Base-by-base conservation (phyloP, 2,888 invertebrate genomes). In the Latrodectus elegans region DNA sequence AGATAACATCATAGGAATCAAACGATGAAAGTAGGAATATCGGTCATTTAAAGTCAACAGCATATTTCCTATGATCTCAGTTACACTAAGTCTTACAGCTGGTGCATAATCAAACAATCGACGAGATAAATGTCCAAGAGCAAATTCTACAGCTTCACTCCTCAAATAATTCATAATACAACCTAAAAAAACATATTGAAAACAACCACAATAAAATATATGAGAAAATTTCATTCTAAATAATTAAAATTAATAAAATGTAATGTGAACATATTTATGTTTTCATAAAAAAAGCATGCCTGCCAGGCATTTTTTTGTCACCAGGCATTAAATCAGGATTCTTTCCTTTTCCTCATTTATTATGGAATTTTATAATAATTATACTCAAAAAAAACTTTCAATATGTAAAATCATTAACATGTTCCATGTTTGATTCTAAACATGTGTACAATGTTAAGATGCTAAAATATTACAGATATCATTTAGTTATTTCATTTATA, bases 11-110 rank as follows among this genome's bases (percentile, higher is more conserved):
- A 98, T 92, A 0, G 98, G 98, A 90, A 98, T 93, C 91, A 98
- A 94, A 90, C 95, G 95, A 91, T 95, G 95, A 93, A 96, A 97
- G 92, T 95, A 97, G 0, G 97, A 97, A 92, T 98, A 98, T 90
- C 98, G 93, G 92, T 98, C 97, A 78, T 94, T 94, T 84, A 97
- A 94, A 81, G 94, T 94, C 51, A 96, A 91, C 92, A 97, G 93
- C 96, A 97, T 96, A 71, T 94, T 93, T 4, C 96, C 96, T 0
- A 96, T 95, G 90, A 96, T 95, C 90, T 94, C 92, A 0, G 95
- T 95, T 6, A 97, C 95, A 90, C 96, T 95, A 89, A 92, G 92
- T 72, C 98, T 94, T 0, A 98, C 97, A 84, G 94, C 93, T 0
- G 95, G 94, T 91, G 95, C 95, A 90, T 95, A 95, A 93, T 98